Conservation (phyloP, 2,797 vertebrate genomes). For the Mormyrus proboscirostris region DNA sequence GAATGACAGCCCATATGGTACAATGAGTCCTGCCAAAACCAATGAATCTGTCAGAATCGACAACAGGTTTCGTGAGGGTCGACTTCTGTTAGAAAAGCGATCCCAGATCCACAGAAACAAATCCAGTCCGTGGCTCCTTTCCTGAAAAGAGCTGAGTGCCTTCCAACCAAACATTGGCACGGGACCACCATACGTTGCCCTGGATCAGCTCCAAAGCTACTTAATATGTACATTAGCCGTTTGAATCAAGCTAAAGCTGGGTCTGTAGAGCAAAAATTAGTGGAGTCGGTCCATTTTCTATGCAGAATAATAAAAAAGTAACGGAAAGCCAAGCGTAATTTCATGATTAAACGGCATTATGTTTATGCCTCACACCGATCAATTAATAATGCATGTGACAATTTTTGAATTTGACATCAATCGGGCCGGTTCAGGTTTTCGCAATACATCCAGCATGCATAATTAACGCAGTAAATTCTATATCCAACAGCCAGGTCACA, state of each 20-base stretch:
- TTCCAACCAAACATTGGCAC: not conserved
- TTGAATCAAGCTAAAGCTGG: not conserved
- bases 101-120: not conserved
- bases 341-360: not conserved
- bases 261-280: not conserved
- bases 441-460: constrained; percentile 77
- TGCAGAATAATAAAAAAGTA: not conserved
- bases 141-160: not conserved
- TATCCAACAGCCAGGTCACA: constrained; percentile 61
- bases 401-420: constrained; percentile 83
- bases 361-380: constrained; percentile 44
- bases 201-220: not conserved
- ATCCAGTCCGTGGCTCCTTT: not conserved
- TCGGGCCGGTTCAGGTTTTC: constrained; percentile 73
- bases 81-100: not conserved
- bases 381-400: constrained; percentile 78
- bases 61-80: constrained; percentile 42
- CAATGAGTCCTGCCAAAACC: constrained; percentile 51
- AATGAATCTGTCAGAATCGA: constrained; percentile 28
- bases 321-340: not conserved
- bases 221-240: not conserved
- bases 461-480: constrained; percentile 75
- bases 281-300: not conserved
- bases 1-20: constrained; percentile 67
- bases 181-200: not conserved